Evolutionary conservation across 1,140 invertebrate genomes (phyloP).

Genomic region (Heliothis subflexa): DNA sequence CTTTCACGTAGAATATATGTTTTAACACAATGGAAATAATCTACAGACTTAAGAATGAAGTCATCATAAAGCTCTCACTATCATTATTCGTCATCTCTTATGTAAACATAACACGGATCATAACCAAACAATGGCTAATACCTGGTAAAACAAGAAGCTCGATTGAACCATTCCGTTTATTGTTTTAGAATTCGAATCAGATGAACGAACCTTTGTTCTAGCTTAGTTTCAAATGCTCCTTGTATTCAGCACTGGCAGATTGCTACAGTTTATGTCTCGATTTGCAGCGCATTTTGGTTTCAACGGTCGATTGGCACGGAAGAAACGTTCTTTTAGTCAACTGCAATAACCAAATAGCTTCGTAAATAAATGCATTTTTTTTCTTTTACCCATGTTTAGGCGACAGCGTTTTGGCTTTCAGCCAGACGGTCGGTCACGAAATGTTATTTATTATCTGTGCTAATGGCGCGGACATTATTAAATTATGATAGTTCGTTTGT

Average conservation of each 20-base stretch:
- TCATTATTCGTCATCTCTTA: neutral
- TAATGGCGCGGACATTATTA: slow-evolving; percentile 55
- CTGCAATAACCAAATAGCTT: slow-evolving; percentile 30
- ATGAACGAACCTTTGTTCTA: slow-evolving; percentile 26
- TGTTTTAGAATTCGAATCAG: slow-evolving; percentile 13
- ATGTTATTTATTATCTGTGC: slow-evolving; percentile 56
- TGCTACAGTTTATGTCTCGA: slow-evolving; percentile 42
- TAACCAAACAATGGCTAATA: slow-evolving; percentile 1
- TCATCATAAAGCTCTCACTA: no score
- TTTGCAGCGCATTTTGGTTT: slow-evolving; percentile 38
- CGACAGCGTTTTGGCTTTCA: slow-evolving; percentile 50
- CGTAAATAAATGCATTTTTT: slow-evolving; percentile 48
- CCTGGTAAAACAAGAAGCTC: slow-evolving; percentile 14
- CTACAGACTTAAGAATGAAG: no score
- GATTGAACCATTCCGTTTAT: slow-evolving; percentile 35
- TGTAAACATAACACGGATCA: neutral
- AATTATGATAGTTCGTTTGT: slow-evolving; percentile 60
- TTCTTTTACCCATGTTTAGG: slow-evolving; percentile 48
- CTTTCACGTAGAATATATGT: no score
- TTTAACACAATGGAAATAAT: no score
- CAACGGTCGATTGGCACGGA: slow-evolving; percentile 41
- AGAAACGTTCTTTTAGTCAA: slow-evolving; percentile 30
- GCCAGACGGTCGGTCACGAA: slow-evolving; percentile 52
- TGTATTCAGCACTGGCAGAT: slow-evolving; percentile 28
- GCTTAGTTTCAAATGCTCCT: slow-evolving; percentile 15